Evolutionary conservation across 2,888 invertebrate genomes (phyloP).

Genomic region (Ctena decussata): DNA sequence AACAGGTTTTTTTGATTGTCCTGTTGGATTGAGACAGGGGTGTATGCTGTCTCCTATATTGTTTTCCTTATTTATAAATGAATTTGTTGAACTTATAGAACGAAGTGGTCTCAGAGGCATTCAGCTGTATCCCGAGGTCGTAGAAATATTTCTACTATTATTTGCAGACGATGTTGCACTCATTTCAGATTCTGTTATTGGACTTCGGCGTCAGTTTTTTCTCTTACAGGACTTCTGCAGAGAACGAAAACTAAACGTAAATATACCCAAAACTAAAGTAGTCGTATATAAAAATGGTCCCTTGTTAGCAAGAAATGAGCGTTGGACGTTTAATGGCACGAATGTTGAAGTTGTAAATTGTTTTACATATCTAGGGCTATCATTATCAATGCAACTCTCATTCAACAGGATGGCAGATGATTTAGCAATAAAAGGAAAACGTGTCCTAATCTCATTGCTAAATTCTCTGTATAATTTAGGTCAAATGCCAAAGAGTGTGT

Average conservation of each 20-base stretch:
- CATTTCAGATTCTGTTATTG: constrained; percentile 40
- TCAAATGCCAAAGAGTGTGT: neutral
- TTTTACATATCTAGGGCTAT: constrained; percentile 41
- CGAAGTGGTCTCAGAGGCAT: constrained; percentile 17
- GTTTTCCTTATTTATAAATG: constrained; percentile 29
- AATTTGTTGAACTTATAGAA: too few species aligned
- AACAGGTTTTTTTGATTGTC: constrained; percentile 24
- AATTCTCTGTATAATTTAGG: neutral
- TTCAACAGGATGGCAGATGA: too few species aligned
- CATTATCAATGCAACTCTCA: constrained; percentile 8
- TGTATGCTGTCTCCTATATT: constrained; percentile 32
- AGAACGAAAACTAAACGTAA: constrained; percentile 32
- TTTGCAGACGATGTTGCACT: constrained; percentile 60
- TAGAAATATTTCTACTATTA: constrained; percentile 34
- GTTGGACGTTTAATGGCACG: constrained; percentile 24
- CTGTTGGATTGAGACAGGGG: constrained; percentile 29
- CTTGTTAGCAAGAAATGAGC: constrained; percentile 32
- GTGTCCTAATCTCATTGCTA: neutral
- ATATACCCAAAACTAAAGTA: constrained; percentile 44
- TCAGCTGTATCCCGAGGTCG: neutral
- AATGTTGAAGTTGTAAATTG: neutral
- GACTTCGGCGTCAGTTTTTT: constrained; percentile 41
- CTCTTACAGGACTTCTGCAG: constrained; percentile 39
- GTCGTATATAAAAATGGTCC: constrained; percentile 48
- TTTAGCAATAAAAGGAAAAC: too few species aligned